phyloP scores from a whole-genome alignment of 2,797 vertebrate genomes.

The Rhinoraja longicauda region DNA sequence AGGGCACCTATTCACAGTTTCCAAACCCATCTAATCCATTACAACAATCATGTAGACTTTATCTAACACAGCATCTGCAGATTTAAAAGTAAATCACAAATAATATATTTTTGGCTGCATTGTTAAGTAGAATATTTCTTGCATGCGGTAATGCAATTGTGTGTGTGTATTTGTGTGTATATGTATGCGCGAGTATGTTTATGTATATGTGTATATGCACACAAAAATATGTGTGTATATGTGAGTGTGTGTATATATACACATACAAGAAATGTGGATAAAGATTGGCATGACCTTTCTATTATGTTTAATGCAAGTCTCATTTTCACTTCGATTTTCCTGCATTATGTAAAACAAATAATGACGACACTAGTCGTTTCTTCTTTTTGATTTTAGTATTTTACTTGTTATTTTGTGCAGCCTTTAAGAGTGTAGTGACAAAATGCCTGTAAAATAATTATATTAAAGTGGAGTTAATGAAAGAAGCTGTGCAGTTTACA shows the following conservation, averaged over 20 bases:
- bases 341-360: background rate
- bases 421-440: background rate
- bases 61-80: too few species aligned
- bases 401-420: background rate
- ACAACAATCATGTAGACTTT: too few species aligned
- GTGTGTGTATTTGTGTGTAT: too few species aligned
- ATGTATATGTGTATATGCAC: too few species aligned
- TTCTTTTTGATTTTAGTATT: background rate
- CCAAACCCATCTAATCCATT: too few species aligned
- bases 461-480: constrained; percentile 7
- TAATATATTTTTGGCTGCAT: background rate
- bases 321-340: background rate
- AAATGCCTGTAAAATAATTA: background rate
- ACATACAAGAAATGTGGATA: background rate
- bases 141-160: background rate
- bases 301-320: background rate
- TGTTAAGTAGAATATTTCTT: background rate
- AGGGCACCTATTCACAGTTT: too few species aligned
- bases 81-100: too few species aligned
- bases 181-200: too few species aligned
- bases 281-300: background rate
- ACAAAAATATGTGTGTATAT: too few species aligned
- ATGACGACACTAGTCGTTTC: background rate
- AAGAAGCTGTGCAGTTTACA: constrained; percentile 42
- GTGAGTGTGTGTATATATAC: too few species aligned